Base-by-base conservation (phyloP, 2,888 invertebrate genomes). In the Caenorhabditis plicata region DNA sequence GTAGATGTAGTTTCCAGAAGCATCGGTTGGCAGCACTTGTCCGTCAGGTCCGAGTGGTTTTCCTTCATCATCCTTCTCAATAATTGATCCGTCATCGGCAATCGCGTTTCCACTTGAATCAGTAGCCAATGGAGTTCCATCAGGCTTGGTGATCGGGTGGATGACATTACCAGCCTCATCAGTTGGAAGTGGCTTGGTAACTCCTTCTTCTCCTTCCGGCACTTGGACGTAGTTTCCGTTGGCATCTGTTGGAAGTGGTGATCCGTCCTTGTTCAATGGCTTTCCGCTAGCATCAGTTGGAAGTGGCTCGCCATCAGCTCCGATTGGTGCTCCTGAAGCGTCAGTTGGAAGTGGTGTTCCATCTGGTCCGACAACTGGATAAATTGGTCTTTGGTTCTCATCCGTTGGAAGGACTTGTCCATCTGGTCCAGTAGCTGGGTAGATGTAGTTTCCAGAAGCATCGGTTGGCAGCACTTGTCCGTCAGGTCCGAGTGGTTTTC, bases 401-500 rank as follows among this genome's bases (percentile, higher is more conserved):
- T 39, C 39, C 3, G 39, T 39, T 23, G 39, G 39, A 56, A 23
- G 51, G 33, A 57, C 46, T 31, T 50, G 20, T 40, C 65, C 65
- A 39, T 72, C 68, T 15, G 54, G 48, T 22, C 70, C 70, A 25
- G 52, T 33, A 13, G 15, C 39, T 25, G 39, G 39, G 19, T 39
- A 39, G n/a, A 39, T 25, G 25, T 23, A 39, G 25, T 39, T 39
- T 25, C 39, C 39, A 23, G 39, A 23, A 25, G 4, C 23, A 25
- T 39, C 39, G n/a, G 39, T 39, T 23, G 39, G 25, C 3, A 39
- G 25, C 7, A 25, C n/a, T 39, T 39, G 39, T 25, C 39, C 39
- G n/a, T 39, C 39, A 9, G 39, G 39, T 7, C 39, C 39, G n/a
- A 39, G 23, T 25, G 39, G 39, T 25, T 39, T 39, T 5, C 39